Conservation (phyloP, 2,113 vertebrate genomes). For the Pheucticus melanocephalus region DNA sequence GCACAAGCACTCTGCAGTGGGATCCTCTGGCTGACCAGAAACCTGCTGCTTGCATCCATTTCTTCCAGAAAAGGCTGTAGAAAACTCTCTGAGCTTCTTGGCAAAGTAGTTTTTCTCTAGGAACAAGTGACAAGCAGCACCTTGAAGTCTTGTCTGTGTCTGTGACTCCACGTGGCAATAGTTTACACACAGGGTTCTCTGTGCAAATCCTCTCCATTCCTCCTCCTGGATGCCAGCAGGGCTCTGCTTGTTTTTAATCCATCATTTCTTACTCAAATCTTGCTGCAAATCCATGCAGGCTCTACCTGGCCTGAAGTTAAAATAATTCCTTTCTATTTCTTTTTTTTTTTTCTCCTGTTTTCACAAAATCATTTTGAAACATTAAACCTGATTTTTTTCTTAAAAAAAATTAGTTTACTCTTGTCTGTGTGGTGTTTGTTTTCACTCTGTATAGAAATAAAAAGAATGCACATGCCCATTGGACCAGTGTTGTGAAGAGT, state of each 20-base stretch:
- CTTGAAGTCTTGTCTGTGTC: not conserved
- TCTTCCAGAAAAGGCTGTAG: not conserved
- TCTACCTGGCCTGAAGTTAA: not conserved
- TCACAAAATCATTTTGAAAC: not conserved
- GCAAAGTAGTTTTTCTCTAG: not conserved
- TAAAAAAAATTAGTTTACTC: not conserved
- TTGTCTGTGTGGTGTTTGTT: not conserved
- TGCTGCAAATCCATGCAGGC: not conserved
- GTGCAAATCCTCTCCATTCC: not conserved
- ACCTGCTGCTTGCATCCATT: not conserved
- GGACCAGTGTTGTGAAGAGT: not conserved
- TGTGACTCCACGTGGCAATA: not conserved
- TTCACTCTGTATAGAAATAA: not conserved
- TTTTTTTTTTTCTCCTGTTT: not conserved
- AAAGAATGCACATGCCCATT: not conserved
- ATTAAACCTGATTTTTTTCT: not conserved
- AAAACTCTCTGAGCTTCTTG: not conserved
- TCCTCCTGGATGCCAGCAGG: not conserved
- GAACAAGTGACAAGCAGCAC: not conserved
- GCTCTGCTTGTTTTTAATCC: not conserved
- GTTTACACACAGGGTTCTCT: not conserved
- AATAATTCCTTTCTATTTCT: not conserved
- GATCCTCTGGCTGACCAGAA: not conserved
- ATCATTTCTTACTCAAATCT: not conserved
- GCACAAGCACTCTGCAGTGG: not conserved